Conservation (phyloP, 2,888 invertebrate genomes). For the Lottia gigantea region DNA sequence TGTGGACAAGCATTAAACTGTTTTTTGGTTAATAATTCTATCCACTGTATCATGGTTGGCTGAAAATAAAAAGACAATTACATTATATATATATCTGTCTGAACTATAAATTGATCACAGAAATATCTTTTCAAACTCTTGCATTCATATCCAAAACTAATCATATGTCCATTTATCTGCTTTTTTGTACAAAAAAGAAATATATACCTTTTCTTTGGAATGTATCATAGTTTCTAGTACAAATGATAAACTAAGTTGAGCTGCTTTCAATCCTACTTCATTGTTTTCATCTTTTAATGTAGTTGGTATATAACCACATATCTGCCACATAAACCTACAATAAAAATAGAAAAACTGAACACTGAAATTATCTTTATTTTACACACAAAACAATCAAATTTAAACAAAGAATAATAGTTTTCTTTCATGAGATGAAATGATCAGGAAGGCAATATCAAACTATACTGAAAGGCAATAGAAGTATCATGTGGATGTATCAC, state of each 20-base stretch:
- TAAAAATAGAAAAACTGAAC: constrained; percentile 12
- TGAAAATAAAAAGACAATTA: constrained; percentile 64
- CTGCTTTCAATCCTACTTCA: constrained; percentile 78
- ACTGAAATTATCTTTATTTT: too few species aligned
- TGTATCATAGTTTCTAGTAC: constrained; percentile 97
- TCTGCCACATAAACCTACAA: constrained; percentile 93
- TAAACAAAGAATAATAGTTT: background rate
- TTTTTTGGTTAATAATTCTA: constrained; percentile 87
- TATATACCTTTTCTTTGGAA: constrained; percentile 88
- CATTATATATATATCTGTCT: background rate
- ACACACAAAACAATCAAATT: too few species aligned
- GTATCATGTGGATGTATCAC: too few species aligned
- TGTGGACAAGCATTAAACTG: constrained; percentile 89
- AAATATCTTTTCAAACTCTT: too few species aligned
- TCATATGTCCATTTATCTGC: too few species aligned
- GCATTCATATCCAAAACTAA: too few species aligned
- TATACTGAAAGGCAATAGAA: too few species aligned
- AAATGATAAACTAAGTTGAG: constrained; percentile 88
- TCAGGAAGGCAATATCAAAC: too few species aligned
- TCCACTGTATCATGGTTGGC: constrained; percentile 98
- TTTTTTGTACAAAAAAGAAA: too few species aligned
- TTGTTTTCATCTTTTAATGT: constrained; percentile 79
- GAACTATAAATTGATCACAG: too few species aligned
- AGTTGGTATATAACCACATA: constrained; percentile 92
- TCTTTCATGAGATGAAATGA: too few species aligned